These are phyloP conservation scores for Sebastes vulpes DNA, from an alignment of 2,797 vertebrate species.

Conservation along the genomic window DNA sequence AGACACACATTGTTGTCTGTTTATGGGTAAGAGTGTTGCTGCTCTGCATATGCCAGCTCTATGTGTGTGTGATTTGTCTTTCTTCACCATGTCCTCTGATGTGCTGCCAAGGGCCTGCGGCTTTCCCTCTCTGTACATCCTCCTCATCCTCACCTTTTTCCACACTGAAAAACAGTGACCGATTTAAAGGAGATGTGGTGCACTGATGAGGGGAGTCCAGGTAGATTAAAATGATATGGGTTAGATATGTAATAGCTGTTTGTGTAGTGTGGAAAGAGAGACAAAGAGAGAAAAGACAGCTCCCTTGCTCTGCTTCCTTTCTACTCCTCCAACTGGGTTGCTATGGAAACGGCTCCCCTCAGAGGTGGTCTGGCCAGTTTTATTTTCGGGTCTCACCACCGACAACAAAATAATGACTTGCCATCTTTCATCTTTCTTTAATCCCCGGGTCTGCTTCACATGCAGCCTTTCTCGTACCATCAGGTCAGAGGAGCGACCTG, in stretches of 20 bases:
- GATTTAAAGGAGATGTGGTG: background rate
- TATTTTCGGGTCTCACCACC: constrained; percentile 21
- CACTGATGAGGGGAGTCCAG: background rate
- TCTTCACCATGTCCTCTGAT: constrained; percentile 54
- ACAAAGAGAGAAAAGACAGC: constrained; percentile 5
- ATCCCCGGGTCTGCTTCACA: background rate
- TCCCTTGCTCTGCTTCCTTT: constrained; percentile 13
- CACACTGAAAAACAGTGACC: background rate
- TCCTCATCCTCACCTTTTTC: constrained; percentile 49
- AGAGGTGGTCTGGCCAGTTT: constrained; percentile 50
- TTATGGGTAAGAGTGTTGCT: constrained; percentile 6
- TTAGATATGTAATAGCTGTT: background rate
- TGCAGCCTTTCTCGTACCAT: background rate
- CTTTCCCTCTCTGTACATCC: constrained; percentile 32
- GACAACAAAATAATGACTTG: constrained; percentile 3
- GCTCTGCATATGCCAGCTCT: constrained; percentile 27
- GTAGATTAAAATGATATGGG: background rate
- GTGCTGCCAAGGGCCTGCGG: constrained; percentile 51
- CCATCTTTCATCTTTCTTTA: background rate
- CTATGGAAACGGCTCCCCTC: constrained; percentile 62
- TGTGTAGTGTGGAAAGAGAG: background rate
- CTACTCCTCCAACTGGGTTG: constrained; percentile 51
- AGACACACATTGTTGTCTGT: constrained; percentile 16
- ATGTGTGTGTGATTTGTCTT: constrained; percentile 23
- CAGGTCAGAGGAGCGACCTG: background rate